phyloP scores from a whole-genome alignment of 1,140 invertebrate species.

The Acromyrmex charruanus region DNA sequence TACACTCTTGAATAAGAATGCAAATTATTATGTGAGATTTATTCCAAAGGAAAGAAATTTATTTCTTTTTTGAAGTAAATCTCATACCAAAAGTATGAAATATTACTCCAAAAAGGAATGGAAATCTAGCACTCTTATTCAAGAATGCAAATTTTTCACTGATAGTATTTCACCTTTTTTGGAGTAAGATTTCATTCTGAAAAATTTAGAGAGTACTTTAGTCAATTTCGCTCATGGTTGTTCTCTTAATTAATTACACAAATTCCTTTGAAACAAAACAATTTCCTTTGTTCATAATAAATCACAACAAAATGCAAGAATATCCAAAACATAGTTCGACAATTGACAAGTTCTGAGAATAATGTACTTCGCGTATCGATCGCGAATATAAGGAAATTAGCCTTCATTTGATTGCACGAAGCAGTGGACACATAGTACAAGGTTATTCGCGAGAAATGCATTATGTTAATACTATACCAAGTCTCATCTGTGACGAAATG shows the following conservation, averaged over 20 bases:
- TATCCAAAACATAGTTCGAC: background rate
- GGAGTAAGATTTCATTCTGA: too few species aligned
- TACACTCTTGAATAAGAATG: too few species aligned
- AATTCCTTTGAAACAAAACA: background rate
- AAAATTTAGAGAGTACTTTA: too few species aligned
- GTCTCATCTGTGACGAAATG: conserved; percentile 26
- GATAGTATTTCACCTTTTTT: too few species aligned
- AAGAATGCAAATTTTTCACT: too few species aligned
- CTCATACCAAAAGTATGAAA: too few species aligned
- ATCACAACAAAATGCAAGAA: background rate
- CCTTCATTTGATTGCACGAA: background rate
- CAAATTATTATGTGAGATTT: too few species aligned
- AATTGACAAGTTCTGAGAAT: background rate
- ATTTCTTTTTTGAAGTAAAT: background rate
- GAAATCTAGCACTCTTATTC: too few species aligned
- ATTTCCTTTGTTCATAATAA: background rate
- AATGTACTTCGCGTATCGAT: background rate
- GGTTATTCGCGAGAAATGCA: background rate
- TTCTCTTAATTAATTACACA: background rate
- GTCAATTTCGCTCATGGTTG: background rate
- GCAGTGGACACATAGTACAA: background rate
- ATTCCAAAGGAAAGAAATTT: background rate
- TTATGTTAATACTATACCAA: conserved; percentile 33
- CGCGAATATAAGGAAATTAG: background rate
- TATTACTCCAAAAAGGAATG: too few species aligned